These are phyloP conservation scores for Sorex fumeus DNA, from an alignment of 2,113 vertebrate genomes.

Conservation along the genomic window DNA sequence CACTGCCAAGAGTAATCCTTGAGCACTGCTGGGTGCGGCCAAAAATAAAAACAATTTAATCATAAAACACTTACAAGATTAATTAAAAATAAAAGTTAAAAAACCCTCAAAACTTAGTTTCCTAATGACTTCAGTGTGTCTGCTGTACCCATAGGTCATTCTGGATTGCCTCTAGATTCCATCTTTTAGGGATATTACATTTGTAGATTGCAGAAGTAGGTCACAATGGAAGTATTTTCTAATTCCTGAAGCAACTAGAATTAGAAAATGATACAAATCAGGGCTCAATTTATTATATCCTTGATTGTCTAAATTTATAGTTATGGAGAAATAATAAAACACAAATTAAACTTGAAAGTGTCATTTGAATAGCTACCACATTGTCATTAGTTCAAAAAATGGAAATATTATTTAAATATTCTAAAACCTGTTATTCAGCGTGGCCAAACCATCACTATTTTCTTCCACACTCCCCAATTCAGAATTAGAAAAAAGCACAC, in stretches of 20 bases:
- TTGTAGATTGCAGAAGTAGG: background rate
- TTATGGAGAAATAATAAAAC: background rate
- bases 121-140: background rate
- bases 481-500: background rate
- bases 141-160: background rate
- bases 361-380: background rate
- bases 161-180: background rate
- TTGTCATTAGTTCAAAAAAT: background rate
- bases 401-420: background rate
- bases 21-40: too few relatives aligned
- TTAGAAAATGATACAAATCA: background rate
- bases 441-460: background rate
- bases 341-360: background rate
- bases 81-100: conserved; percentile 14
- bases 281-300: background rate
- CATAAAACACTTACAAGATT: background rate
- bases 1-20: too few relatives aligned
- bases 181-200: rapidly evolving
- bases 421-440: background rate
- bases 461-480: background rate
- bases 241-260: background rate
- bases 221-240: background rate
- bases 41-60: background rate
- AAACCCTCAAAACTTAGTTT: conserved; percentile 8
- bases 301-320: conserved; percentile 13